Evolutionary conservation across 2,797 vertebrate species (phyloP), one percentile per base, ranked within the genome.

Genomic region (Alfaro cultratus): DNA sequence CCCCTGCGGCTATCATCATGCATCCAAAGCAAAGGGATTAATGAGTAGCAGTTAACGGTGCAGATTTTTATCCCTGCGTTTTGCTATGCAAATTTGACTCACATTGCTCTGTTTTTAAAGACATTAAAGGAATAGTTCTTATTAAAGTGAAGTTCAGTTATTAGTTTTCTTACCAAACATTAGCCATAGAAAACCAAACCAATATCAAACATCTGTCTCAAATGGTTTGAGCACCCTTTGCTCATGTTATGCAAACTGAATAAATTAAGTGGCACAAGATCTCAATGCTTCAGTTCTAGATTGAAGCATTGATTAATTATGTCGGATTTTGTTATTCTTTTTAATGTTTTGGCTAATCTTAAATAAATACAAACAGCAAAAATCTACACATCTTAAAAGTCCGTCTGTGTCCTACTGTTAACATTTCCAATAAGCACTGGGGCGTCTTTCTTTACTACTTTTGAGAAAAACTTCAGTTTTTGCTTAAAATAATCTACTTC

Each of bases 21-120:
- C 29, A 74, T 47, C 55, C 45, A 45, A 64, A 81, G 75, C 68
- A n/a, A 45, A 43, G 5, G 64, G 39, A 53, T 74, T 74, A 81
- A 60, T 29, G 16, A 72, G 74, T 16, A 16, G 57, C 70, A 43
- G 70, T n/a, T 70, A 70, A 41, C 4, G 43, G 7, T 68, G 18
- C 60, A 55, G 29, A 53, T 74, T 75, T 71, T 46, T 39, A 10
- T 78, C 31, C 39, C 31, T 55, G n/a, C 10, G 23, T 26, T 46
- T 39, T 39, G 2, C n/a, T 73, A 45, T 31, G 23, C 77, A 34
- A 46, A 5, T 36, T 64, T 13, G 43, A 73, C 34, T n/a, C 15
- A 29, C 4, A 46, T 34, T 21, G 43, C 26, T 73, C 46, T 64
- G 9, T 67, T 26, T 60, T 43, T 60, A 53, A 8, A 45, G n/a